Percentiles rank a stretch among this genome's conserved stretches.
phyloP scores from a whole-genome alignment of 1,140 invertebrate genomes.

The Drosophila nigrodunni region DNA sequence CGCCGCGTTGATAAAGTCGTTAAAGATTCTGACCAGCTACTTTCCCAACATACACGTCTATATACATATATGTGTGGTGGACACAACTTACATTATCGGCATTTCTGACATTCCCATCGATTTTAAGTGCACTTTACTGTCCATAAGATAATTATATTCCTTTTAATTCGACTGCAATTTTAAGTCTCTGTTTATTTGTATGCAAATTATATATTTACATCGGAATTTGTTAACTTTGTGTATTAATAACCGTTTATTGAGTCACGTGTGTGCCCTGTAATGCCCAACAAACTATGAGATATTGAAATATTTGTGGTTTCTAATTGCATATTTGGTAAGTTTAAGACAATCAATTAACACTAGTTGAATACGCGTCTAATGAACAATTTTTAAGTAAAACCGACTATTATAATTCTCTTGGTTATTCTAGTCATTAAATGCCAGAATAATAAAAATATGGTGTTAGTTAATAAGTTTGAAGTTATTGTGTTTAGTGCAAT shows the following conservation, averaged over 20 bases:
- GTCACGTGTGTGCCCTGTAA: neutral
- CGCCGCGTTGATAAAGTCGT: slow-evolving; percentile 62
- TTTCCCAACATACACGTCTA: slow-evolving; percentile 37
- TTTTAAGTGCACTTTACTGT: slow-evolving; percentile 44
- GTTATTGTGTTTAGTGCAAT: too few species aligned
- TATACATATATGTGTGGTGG: neutral
- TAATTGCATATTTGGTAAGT: slow-evolving; percentile 37
- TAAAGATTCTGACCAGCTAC: slow-evolving; percentile 52
- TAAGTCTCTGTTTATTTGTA: slow-evolving; percentile 32
- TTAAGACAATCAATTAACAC: slow-evolving; percentile 4
- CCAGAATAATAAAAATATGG: too few species aligned
- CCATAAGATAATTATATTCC: slow-evolving; percentile 26
- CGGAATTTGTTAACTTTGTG: neutral
- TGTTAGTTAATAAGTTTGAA: too few species aligned
- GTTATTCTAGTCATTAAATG: too few species aligned
- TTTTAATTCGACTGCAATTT: slow-evolving; percentile 30
- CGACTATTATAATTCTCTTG: too few species aligned
- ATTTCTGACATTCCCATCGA: slow-evolving; percentile 38
- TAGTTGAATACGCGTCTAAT: neutral
- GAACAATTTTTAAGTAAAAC: too few species aligned
- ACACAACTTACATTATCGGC: slow-evolving; percentile 15
- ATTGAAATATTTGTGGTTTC: slow-evolving; percentile 33
- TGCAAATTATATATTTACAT: neutral
- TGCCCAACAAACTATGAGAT: neutral
- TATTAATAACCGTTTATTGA: neutral